These are phyloP conservation scores for Centrocercus urophasianus DNA, from an alignment of 2,113 vertebrate species.

Conservation along the genomic window DNA sequence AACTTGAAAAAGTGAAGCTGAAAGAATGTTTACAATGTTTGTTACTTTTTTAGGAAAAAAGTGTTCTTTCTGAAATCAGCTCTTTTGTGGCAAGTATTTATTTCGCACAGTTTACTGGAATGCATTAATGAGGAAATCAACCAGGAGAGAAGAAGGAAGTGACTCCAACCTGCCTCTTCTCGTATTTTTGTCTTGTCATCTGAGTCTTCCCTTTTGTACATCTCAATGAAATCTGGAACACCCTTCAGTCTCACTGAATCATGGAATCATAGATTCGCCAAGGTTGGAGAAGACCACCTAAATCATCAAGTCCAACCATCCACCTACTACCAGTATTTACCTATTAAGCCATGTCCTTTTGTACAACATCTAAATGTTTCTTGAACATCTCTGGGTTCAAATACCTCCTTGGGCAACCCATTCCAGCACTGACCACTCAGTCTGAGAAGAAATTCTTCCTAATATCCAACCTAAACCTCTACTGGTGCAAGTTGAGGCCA, in stretches of 20 bases:
- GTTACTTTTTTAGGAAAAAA: not conserved
- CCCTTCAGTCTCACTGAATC: not conserved
- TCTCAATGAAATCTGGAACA: not conserved
- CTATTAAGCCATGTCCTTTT: no score
- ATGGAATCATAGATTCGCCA: no score
- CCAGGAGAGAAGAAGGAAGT: not conserved
- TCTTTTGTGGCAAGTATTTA: not conserved
- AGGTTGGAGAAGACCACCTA: no score
- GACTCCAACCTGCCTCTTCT: not conserved
- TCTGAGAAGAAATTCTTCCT: no score
- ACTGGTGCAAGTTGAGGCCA: no score
- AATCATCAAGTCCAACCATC: no score
- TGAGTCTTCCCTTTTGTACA: not conserved
- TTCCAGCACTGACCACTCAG: no score
- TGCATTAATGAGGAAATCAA: not conserved
- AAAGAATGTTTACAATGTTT: not conserved
- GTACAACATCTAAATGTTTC: no score
- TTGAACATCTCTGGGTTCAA: no score
- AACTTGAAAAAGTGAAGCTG: not conserved
- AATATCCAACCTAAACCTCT: no score
- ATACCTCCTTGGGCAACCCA: no score
- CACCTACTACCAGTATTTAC: no score
- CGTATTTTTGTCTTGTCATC: not conserved
- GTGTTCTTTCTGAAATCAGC: not conserved
- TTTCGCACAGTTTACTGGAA: accelerated